phyloP scores from a whole-genome alignment of 2,888 invertebrate species.

The Caenorhabditis macrosperma region DNA sequence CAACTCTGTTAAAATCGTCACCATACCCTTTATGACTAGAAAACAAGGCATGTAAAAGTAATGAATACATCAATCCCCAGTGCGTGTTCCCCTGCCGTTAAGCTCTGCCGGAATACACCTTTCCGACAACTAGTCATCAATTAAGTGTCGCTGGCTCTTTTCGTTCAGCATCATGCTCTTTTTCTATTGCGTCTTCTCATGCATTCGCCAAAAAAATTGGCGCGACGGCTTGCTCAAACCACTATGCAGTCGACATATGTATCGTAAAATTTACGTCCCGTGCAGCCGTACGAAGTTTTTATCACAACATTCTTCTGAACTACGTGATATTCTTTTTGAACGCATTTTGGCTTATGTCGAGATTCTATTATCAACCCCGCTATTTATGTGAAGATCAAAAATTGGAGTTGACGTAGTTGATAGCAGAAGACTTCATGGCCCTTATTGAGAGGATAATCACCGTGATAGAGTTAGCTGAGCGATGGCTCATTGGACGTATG shows the following conservation, averaged over 20 bases:
- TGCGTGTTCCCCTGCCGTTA: slow-evolving; percentile 34
- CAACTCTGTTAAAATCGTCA: too few relatives aligned
- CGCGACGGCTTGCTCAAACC: slow-evolving; percentile 12
- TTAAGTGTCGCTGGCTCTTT: slow-evolving; percentile 2
- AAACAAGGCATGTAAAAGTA: background rate
- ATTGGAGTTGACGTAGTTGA: slow-evolving; percentile 9
- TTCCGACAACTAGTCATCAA: slow-evolving; percentile 22
- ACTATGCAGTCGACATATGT: slow-evolving; percentile 41
- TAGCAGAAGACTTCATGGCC: slow-evolving; percentile 5
- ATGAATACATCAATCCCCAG: background rate
- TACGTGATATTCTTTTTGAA: slow-evolving; percentile 35
- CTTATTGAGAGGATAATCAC: background rate
- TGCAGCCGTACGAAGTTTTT: slow-evolving; percentile 7
- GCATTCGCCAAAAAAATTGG: background rate
- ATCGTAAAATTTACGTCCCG: slow-evolving; percentile 46
- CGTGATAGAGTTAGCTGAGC: slow-evolving; percentile 2
- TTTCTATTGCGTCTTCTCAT: background rate
- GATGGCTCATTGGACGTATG: background rate
- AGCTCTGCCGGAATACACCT: slow-evolving; percentile 19
- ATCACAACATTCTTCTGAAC: slow-evolving; percentile 15
- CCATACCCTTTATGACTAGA: background rate
- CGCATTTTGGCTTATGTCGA: slow-evolving; percentile 3
- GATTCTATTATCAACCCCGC: background rate
- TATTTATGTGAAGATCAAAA: slow-evolving; percentile 29
- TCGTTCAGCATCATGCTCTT: background rate